phyloP scores from a whole-genome alignment of 2,888 invertebrate species.

The Hipparchia semele region DNA sequence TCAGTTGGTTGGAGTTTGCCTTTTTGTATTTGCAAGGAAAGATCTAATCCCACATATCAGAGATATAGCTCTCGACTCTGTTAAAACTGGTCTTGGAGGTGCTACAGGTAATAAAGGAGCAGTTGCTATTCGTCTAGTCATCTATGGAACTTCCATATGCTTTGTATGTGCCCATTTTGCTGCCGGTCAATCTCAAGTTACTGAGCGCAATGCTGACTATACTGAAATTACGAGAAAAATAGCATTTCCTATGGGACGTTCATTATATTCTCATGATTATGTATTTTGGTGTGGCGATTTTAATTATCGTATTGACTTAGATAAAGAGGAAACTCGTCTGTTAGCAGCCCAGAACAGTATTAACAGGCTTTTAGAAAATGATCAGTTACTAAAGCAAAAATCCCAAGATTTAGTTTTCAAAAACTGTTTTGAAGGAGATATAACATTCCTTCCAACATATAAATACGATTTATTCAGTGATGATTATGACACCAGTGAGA shows the following conservation, averaged over 20 bases:
- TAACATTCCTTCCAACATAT: slow-evolving; percentile 97
- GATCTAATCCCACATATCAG: slow-evolving; percentile 94
- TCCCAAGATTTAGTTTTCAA: slow-evolving; percentile 93
- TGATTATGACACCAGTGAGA: slow-evolving; percentile 99
- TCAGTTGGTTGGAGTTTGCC: slow-evolving; percentile 98
- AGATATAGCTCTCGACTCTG: slow-evolving; percentile 97
- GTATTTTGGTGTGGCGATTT: slow-evolving; percentile 99
- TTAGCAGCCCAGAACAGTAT: slow-evolving; percentile 90
- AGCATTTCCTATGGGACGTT: slow-evolving; percentile 95
- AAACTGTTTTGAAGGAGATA: slow-evolving; percentile 95
- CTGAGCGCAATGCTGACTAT: slow-evolving; percentile 98
- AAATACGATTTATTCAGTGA: slow-evolving; percentile 99
- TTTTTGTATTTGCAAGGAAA: slow-evolving; percentile 96
- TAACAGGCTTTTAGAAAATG: slow-evolving; percentile 89
- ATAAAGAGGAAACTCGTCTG: slow-evolving; percentile 96
- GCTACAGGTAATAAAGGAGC: slow-evolving; percentile 99
- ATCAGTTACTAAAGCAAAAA: slow-evolving; percentile 94
- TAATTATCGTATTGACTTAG: slow-evolving; percentile 98
- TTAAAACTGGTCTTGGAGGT: slow-evolving; percentile 99
- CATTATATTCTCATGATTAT: slow-evolving; percentile 97
- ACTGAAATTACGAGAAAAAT: slow-evolving; percentile 96
- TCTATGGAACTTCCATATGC: slow-evolving; percentile 96
- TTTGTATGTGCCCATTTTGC: slow-evolving; percentile 99
- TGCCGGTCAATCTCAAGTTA: slow-evolving; percentile 98
- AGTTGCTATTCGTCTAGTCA: slow-evolving; percentile 94